A percentile compares a stretch with the other conserved stretches of the same genome.
phyloP scores from a whole-genome alignment of 2,888 invertebrate genomes.

The Dilophus febrilis region DNA sequence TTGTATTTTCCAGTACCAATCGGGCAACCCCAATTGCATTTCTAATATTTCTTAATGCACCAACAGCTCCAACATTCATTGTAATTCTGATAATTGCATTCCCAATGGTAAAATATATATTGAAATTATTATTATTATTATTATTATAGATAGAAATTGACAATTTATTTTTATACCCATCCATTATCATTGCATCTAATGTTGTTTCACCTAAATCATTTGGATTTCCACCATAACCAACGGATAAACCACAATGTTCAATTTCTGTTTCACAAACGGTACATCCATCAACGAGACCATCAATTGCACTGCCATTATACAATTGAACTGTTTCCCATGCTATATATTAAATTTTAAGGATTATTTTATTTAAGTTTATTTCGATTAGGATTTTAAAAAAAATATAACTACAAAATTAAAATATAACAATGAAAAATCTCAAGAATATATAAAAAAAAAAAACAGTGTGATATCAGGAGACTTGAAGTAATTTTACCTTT shows the following conservation, averaged over 20 bases:
- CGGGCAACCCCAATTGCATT: slow-evolving; percentile 82
- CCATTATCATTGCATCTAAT: slow-evolving; percentile 92
- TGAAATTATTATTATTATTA: no score
- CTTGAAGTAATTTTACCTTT: no score
- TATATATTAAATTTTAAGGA: slow-evolving; percentile 27
- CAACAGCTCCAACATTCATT: slow-evolving; percentile 83
- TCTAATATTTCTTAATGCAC: slow-evolving; percentile 61
- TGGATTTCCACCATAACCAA: slow-evolving; percentile 92
- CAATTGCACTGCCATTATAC: slow-evolving; percentile 44
- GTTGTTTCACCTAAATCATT: slow-evolving; percentile 95
- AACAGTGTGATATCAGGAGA: no score
- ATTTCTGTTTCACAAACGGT: slow-evolving; percentile 60
- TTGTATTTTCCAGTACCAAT: slow-evolving; percentile 72
- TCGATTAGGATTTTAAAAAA: no score
- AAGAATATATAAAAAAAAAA: no score
- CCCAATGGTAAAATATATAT: not conserved
- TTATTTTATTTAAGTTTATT: no score
- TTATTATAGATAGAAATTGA: no score
- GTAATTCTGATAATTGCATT: slow-evolving; percentile 34
- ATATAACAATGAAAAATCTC: no score
- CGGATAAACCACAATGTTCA: slow-evolving; percentile 86
- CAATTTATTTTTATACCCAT: slow-evolving; percentile 59
- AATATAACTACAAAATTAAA: no score
- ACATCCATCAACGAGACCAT: slow-evolving; percentile 78
- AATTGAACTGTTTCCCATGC: slow-evolving; percentile 51